A percentile compares a stretch with the other conserved stretches of the same genome.
phyloP scores from a whole-genome alignment of 2,888 invertebrate species.

The Drosophila testacea region DNA sequence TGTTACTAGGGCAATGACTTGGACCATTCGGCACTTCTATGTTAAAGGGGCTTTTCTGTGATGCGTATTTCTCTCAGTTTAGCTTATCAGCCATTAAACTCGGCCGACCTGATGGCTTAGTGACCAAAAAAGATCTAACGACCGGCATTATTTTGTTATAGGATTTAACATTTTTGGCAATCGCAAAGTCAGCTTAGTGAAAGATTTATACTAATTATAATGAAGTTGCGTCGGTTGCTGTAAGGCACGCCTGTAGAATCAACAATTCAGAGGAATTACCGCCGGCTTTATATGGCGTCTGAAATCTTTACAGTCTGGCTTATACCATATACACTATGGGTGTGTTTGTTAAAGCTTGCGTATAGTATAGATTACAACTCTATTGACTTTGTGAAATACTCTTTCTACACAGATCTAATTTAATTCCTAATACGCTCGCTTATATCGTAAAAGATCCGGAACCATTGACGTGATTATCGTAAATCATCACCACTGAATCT shows the following conservation, averaged over 20 bases:
- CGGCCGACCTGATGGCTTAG: slow-evolving; percentile 40
- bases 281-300: slow-evolving; percentile 36
- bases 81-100: slow-evolving; percentile 73
- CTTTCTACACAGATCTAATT: background rate
- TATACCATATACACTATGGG: slow-evolving; percentile 11
- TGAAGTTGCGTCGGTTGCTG: slow-evolving; percentile 44
- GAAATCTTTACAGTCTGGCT: slow-evolving; percentile 51
- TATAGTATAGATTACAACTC: slow-evolving; percentile 65
- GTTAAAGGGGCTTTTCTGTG: slow-evolving; percentile 21
- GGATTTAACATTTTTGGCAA: slow-evolving; percentile 30
- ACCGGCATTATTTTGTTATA: slow-evolving; percentile 37
- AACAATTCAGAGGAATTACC: slow-evolving; percentile 47
- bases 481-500: slow-evolving; percentile 1
- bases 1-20: slow-evolving; percentile 2
- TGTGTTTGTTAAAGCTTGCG: slow-evolving; percentile 26
- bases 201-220: slow-evolving; percentile 53
- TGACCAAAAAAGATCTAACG: slow-evolving; percentile 11
- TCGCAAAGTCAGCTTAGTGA: slow-evolving; percentile 36
- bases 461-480: slow-evolving; percentile 37
- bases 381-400: slow-evolving; percentile 44
- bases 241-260: slow-evolving; percentile 66
- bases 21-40: background rate
- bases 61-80: slow-evolving; percentile 39
- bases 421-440: background rate
- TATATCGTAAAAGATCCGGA: slow-evolving; percentile 35